phyloP scores from a whole-genome alignment of 2,113 vertebrate genomes.

The Regulus satrapa region DNA sequence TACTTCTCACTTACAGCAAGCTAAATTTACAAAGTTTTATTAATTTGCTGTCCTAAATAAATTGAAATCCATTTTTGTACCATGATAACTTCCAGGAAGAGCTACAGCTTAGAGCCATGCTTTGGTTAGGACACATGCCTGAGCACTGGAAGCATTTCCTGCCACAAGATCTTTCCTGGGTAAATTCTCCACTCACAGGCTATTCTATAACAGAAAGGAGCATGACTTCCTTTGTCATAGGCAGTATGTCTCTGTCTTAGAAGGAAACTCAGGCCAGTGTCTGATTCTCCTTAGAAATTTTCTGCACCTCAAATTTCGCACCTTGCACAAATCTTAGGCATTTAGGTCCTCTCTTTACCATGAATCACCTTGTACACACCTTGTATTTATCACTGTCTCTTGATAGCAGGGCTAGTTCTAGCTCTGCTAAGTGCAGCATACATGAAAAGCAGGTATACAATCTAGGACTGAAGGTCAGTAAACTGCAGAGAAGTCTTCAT shows the following conservation, averaged over 20 bases:
- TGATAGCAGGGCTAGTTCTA: background rate
- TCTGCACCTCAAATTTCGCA: background rate
- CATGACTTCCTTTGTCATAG: background rate
- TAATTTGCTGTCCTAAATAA: background rate
- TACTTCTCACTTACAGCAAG: background rate
- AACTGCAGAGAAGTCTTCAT: background rate
- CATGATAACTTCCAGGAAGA: background rate
- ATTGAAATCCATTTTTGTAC: background rate
- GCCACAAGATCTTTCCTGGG: background rate
- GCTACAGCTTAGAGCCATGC: background rate
- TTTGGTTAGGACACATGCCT: background rate
- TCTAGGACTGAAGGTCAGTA: background rate
- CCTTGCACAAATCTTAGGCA: background rate
- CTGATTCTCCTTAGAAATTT: background rate
- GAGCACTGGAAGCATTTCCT: background rate
- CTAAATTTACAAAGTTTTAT: background rate
- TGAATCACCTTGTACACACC: background rate
- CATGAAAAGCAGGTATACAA: background rate
- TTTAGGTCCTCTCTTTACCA: background rate
- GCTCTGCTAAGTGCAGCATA: background rate
- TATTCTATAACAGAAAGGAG: background rate
- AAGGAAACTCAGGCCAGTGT: background rate
- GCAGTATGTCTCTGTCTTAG: background rate
- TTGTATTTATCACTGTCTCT: too few species aligned
- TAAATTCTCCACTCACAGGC: background rate